Percentiles rank a stretch among this genome's conserved stretches.
Conservation (phyloP, 2,888 invertebrate species). For the Caenorhabditis macrosperma region DNA sequence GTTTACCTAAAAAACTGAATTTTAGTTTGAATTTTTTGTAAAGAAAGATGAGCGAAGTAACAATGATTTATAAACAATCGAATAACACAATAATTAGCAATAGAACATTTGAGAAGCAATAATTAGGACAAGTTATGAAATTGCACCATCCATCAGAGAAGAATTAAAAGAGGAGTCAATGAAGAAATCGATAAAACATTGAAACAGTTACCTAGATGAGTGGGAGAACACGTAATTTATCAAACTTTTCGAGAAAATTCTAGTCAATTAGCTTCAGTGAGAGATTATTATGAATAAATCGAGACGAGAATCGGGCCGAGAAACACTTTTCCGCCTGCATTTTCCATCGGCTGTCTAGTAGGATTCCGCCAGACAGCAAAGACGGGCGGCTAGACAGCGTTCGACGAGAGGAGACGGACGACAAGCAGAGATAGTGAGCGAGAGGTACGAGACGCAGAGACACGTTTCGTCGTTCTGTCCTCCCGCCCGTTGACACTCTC, state of each 20-base stretch:
- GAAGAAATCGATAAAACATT: background rate
- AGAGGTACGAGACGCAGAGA: background rate
- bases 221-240: background rate
- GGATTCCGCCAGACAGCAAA: background rate
- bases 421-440: background rate
- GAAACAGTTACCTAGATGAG: background rate
- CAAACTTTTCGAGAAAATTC: background rate
- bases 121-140: slow-evolving; percentile 1
- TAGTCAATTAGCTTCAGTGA: background rate
- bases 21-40: background rate
- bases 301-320: slow-evolving; percentile 10
- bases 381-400: background rate
- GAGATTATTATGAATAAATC: slow-evolving; percentile 4
- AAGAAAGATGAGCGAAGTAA: background rate
- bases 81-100: background rate
- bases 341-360: slow-evolving; percentile 8
- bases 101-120: background rate
- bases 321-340: background rate
- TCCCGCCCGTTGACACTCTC: slow-evolving; percentile 12
- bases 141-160: background rate
- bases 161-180: background rate
- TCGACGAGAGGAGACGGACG: background rate
- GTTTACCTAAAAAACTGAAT: slow-evolving; percentile 13
- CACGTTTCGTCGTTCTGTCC: slow-evolving; percentile 1
- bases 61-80: background rate